These are phyloP conservation scores for Lithophane socia DNA, from an alignment of 2,888 invertebrate genomes.

Conservation along the genomic window DNA sequence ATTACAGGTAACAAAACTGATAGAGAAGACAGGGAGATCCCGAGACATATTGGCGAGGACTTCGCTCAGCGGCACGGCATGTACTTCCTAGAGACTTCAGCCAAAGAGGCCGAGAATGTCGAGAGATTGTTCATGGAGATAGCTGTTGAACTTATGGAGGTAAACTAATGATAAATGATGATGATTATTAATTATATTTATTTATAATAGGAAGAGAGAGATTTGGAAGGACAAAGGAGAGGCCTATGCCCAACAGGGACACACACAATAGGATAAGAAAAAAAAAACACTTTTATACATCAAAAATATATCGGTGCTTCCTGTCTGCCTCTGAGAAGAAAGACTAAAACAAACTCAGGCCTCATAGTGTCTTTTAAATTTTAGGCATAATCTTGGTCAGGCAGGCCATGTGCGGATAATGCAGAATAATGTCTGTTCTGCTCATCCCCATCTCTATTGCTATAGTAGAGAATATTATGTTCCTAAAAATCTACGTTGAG, in stretches of 20 bases:
- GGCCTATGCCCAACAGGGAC: no score
- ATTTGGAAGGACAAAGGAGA: no score
- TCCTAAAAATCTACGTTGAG: background rate
- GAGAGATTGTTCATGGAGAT: constrained; percentile 99
- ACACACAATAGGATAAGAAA: no score
- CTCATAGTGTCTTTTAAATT: background rate
- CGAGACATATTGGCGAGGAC: constrained; percentile 98
- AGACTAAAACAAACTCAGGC: background rate
- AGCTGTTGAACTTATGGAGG: constrained; percentile 97
- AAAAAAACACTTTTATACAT: background rate
- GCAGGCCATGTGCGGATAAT: background rate
- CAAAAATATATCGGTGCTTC: background rate
- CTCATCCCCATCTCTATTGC: background rate
- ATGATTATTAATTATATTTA: background rate
- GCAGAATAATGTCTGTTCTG: background rate
- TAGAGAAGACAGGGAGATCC: constrained; percentile 98
- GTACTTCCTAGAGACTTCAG: constrained; percentile 99
- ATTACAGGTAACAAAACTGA: constrained; percentile 98
- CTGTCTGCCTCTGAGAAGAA: background rate
- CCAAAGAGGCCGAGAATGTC: constrained; percentile 99
- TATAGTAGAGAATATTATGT: background rate
- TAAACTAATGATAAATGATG: constrained; percentile 59
- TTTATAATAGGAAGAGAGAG: no score
- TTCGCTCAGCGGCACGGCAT: constrained; percentile 98
- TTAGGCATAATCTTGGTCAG: background rate